Evolutionary conservation across 2,797 vertebrate genomes (phyloP).

Genomic region (Champsocephalus gunnari): DNA sequence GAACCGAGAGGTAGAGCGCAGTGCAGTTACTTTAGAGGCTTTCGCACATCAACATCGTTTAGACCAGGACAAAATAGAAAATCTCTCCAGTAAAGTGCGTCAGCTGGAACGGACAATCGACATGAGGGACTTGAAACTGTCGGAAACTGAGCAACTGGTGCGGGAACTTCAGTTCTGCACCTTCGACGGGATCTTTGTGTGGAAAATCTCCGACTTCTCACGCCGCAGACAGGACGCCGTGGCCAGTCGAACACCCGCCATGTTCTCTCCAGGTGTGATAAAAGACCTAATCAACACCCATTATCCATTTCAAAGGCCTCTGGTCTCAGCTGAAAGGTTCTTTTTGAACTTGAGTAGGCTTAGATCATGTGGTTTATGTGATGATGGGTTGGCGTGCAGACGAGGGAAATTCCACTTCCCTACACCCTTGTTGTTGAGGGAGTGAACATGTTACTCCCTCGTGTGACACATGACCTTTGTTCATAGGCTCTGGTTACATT

Average conservation of each 20-base stretch:
- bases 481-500: slow-evolving; percentile 10
- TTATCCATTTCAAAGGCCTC: not conserved
- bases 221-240: slow-evolving; percentile 94
- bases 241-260: slow-evolving; percentile 89
- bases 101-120: slow-evolving; percentile 92
- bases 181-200: slow-evolving; percentile 93
- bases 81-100: slow-evolving; percentile 89
- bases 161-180: slow-evolving; percentile 91
- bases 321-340: not conserved
- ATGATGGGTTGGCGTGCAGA: slow-evolving; percentile 20
- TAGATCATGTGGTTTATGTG: slow-evolving; percentile 18
- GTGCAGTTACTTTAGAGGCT: slow-evolving; percentile 88
- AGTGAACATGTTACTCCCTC: slow-evolving; percentile 5
- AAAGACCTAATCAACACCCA: not conserved
- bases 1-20: slow-evolving; percentile 94
- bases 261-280: slow-evolving; percentile 95
- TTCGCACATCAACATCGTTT: slow-evolving; percentile 90
- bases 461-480: not conserved
- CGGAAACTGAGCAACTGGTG: slow-evolving; percentile 90
- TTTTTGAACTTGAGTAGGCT: not conserved
- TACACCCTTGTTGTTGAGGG: slow-evolving; percentile 47
- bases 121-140: slow-evolving; percentile 91
- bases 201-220: slow-evolving; percentile 94
- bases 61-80: slow-evolving; percentile 94
- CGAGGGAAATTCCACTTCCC: slow-evolving; percentile 40